Base-by-base conservation (phyloP, 2,797 vertebrate genomes). In the Rhynchonycteris naso region DNA sequence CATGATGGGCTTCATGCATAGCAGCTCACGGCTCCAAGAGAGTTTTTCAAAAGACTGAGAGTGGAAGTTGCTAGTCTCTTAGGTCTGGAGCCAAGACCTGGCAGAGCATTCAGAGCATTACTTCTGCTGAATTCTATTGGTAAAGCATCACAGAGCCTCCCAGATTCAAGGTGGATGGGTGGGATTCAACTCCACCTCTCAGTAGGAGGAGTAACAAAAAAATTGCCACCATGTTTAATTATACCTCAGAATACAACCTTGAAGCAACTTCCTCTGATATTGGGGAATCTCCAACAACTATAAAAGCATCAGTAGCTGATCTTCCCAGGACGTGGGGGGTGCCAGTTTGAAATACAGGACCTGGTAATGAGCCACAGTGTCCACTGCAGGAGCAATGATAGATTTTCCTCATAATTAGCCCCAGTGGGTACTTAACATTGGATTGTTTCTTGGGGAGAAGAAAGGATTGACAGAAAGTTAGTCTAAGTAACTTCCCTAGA, bases 251-350 rank as follows among this genome's bases (percentile, higher is more conserved):
- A 4, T 14, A n/a, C 54, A 24, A 22, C n/a, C 5, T 61, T 50
- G 26, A 75, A 24, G 59, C 12, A 33, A 26, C 24, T 82, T 24
- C 28, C 21, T 28, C 0, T 0, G 4, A 22, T 1, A 0, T 0
- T 28, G 33, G 12, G 75, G 35, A 63, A 33, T 28, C 22, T 50
- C n/a, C 3, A 26, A 30, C 11, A 3, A 14, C 38, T 56, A 7
- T 35, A 18, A 18, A 18, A 11, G 8, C 12, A 14, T 35, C 54
- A 69, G 30, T 7, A 13, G 1, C n/a, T 24, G 21, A 12, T 50
- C 22, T 38, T 86, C 59, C 76, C 2, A 2, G 63, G 58, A 79
- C 24, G 33, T 30, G 22, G 52, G 47, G 12, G 14, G 11, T n/a
- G 1, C 33, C 18, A 5, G 14, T 85, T 66, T 50, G 38, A 7